Conservation (phyloP, 92 coral and sea anemone species). For the Palythoa caribaeorum region DNA sequence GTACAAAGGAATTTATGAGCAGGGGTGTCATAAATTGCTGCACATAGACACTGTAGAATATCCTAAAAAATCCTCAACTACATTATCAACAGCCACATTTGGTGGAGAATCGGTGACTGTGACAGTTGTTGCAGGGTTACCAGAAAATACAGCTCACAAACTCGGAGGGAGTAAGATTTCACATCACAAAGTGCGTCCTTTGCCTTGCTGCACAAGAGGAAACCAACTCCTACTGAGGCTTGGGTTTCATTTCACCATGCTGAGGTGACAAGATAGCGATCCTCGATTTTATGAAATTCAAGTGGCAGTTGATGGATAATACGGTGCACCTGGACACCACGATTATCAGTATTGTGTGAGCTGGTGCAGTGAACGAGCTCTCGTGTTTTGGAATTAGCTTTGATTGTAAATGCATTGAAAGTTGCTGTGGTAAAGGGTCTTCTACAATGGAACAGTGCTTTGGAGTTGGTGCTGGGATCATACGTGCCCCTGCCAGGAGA, state of each 20-base stretch:
- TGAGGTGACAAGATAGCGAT: constrained; percentile 10
- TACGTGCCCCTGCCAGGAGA: constrained; percentile 32
- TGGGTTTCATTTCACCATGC: not conserved
- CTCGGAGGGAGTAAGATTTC: not conserved
- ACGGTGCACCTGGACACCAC: constrained; percentile 21
- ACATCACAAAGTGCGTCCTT: not conserved
- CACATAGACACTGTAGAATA: too few species aligned
- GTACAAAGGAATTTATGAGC: too few species aligned
- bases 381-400: constrained; percentile 1
- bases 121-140: too few species aligned
- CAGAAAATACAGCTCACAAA: not conserved
- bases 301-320: constrained; percentile 17
- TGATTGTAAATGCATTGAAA: constrained; percentile 31
- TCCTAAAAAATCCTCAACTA: too few species aligned
- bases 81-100: too few species aligned
- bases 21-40: too few species aligned
- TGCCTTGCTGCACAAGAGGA: constrained; percentile 23
- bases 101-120: too few species aligned
- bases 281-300: constrained; percentile 22
- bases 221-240: not conserved
- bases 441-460: constrained; percentile 34
- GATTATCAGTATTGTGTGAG: not conserved
- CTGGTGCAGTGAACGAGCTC: constrained; percentile 24
- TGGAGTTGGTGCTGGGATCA: constrained; percentile 17
- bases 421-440: constrained; percentile 27